Evolutionary conservation across 2,888 invertebrate species (phyloP).

Genomic region (Aquatica leii): DNA sequence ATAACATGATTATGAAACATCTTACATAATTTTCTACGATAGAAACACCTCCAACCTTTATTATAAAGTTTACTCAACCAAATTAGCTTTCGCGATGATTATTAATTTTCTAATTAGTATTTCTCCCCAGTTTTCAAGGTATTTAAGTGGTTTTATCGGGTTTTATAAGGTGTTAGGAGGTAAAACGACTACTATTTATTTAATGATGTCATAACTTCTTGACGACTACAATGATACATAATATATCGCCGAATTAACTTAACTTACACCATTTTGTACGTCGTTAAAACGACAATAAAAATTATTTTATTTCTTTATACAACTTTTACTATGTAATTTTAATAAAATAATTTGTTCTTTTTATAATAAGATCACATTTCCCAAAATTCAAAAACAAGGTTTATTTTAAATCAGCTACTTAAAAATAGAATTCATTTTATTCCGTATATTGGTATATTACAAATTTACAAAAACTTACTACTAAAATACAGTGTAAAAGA

Average conservation of each 20-base stretch:
- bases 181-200: conserved; percentile 31
- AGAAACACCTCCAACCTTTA: conserved; percentile 27
- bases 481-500: too few relatives aligned
- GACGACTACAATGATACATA: conserved; percentile 16
- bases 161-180: conserved; percentile 31
- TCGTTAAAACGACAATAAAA: not conserved
- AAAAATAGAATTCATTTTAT: too few relatives aligned
- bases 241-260: not conserved
- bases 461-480: too few relatives aligned
- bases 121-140: conserved; percentile 38
- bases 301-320: conserved; percentile 2
- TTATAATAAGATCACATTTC: too few relatives aligned
- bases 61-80: conserved; percentile 26
- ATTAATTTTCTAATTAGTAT: conserved; percentile 37
- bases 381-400: too few relatives aligned
- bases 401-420: too few relatives aligned
- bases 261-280: conserved; percentile 3
- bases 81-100: conserved; percentile 32
- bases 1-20: conserved; percentile 14
- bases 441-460: too few relatives aligned
- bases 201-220: conserved; percentile 26
- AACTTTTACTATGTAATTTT: not conserved
- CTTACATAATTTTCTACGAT: not conserved
- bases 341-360: not conserved
- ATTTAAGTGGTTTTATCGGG: conserved; percentile 37